Base-by-base conservation (phyloP, 2,797 vertebrate species). In the Ctenopoma multispine region DNA sequence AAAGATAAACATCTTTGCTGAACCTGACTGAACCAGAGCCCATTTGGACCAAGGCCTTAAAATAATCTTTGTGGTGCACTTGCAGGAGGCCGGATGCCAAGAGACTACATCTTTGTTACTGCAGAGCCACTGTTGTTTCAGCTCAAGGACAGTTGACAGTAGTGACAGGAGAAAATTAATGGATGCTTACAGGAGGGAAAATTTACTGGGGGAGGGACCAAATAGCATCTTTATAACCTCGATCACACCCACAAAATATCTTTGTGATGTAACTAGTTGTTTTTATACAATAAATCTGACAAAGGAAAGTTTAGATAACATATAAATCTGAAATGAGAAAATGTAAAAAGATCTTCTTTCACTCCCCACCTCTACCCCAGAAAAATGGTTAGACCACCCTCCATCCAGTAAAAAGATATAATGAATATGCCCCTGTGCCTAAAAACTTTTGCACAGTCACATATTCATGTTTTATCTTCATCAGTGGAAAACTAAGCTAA, bases 31-130 rank as follows among this genome's bases (percentile, higher is more conserved):
- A 61, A 48, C 56, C 47, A 12, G 20, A 64, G 46, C 24, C 14
- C 50, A 17, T 21, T 43, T 47, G 12, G 38, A 2, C 7, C 11
- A 12, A 56, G 8, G 13, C 3, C 12, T 46, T 20, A 20, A 46
- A 46, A 46, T 20, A 7, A 86, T 87, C 61, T 87, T 14, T 27
- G 1, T 48, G 31, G 29, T 63, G 68, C 89, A 91, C 41, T 63
- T 85, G 84, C 87, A 91, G 64, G 84, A 87, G 49, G 81, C 77
- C 0, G 63, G 55, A 48, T 87, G 90, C 87, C 75, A 89, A 3
- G 72, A 59, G 5, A 63, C 79, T 31, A 90, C 64, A 0, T 68
- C 1, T 0, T 0, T 1, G 21, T 83, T 1, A 9, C 20, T 54
- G 64, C 87, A 88, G 50, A 75, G 65, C 29, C 11, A 66, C 48